Evolutionary conservation across 2,113 vertebrate genomes (phyloP), one percentile per base, ranked within the genome.

Genomic region (Psephotus haematonotus): DNA sequence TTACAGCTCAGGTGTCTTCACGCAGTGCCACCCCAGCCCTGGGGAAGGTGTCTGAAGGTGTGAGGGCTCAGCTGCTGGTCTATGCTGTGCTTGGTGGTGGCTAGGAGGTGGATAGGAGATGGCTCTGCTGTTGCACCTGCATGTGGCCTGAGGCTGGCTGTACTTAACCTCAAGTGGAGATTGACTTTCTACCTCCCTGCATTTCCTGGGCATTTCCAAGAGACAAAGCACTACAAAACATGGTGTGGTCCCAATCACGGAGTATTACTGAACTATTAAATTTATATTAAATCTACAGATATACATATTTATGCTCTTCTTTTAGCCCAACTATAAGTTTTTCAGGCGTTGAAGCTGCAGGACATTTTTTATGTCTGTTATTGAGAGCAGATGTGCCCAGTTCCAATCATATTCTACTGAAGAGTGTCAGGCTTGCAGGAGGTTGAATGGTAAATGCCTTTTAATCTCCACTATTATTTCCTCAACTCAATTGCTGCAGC

Each of bases 401-500:
- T 98, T 95, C 96, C 97, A 97, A 95, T 98, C 94, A 79, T 94
- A 93, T 96, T 98, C 97, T 98, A 95, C 96, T 97, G 95, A 98
- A 97, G 97, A 98, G 95, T 67, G 90, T 93, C 28, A 77, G 88
- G 97, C 97, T 96, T 97, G 89, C 11, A 1, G 95, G 90, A 97
- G 97, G 98, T 98, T 78, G 77, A 88, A 94, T 95, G 68, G 92
- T 97, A 97, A 97, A 91, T 76, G 95, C 97, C 94, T 98, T 97
- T 98, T 98, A 97, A 97, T 98, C 97, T 98, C 95, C 92, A 96
- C 98, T 98, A 98, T 98, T 98, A 97, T 98, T 98, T 98, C 98
- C 97, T 98, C 97, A 94, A 91, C 97, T 98, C 97, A 96, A 94
- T 98, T 97, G 97, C 88, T 81, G 0, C 97, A 96, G 98, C 96